These are phyloP conservation scores for Hydrolagus affinis DNA, from an alignment of 2,113 vertebrate species.

Conservation along the genomic window DNA sequence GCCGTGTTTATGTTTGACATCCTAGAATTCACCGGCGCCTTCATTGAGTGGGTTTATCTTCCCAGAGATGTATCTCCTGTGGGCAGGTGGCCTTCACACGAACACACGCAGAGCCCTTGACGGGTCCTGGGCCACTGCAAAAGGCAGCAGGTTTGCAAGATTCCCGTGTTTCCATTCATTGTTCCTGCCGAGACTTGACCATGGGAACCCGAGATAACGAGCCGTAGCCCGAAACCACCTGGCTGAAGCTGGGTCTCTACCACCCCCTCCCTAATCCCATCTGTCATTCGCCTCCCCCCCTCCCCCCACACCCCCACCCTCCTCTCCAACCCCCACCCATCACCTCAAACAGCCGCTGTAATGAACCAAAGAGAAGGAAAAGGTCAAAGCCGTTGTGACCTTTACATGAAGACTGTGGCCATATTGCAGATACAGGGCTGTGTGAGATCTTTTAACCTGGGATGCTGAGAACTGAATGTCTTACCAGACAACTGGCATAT, in stretches of 20 bases:
- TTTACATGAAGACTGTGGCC: not conserved
- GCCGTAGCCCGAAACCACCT: not conserved
- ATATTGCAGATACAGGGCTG: too few species aligned
- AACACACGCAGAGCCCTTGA: not conserved
- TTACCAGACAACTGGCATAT: too few species aligned
- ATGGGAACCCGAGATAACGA: conserved; percentile 14
- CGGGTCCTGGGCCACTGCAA: not conserved
- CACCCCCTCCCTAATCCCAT: too few species aligned
- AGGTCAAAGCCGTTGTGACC: not conserved
- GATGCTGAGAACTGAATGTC: too few species aligned
- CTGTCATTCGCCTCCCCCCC: too few species aligned
- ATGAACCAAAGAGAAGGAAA: not conserved
- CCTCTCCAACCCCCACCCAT: not conserved
- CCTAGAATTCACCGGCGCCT: not conserved
- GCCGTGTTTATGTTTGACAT: not conserved
- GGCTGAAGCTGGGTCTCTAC: not conserved
- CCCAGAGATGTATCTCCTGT: not conserved
- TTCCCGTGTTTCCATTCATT: not conserved
- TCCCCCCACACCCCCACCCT: too few species aligned
- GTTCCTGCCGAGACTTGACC: conserved; percentile 10
- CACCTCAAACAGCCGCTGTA: not conserved
- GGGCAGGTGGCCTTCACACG: conserved; percentile 7
- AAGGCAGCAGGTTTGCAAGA: not conserved
- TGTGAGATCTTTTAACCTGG: too few species aligned
- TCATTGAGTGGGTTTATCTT: not conserved